Evolutionary conservation across 2,888 invertebrate genomes (phyloP), one percentile per base, ranked within the genome.

Genomic region (Thymelicus sylvestris): DNA sequence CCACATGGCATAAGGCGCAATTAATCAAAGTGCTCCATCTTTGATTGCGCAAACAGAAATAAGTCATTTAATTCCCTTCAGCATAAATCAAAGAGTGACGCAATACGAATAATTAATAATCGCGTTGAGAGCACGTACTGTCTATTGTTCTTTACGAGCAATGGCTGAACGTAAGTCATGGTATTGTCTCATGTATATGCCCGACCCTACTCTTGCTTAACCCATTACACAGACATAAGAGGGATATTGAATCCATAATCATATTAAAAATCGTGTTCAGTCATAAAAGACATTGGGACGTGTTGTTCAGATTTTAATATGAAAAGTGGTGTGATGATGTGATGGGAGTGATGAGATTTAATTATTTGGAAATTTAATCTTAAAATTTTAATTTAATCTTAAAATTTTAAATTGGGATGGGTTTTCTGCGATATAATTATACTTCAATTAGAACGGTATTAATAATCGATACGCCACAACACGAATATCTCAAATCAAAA

Each of bases 151-250:
- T 39, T 39, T 47, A 41, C 48, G 65, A 65, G 64, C 64, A 50
- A 48, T 64, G 64, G 64, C 38, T 64, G 64, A 55, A 55, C 65
- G 55, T 65, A 65, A 65, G 50, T 65, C 41, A 65, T 65, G 48
- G 64, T 50, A 65, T 65, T 65, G 52, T 64, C 65, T 65, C 50
- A 13, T n/a, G 24, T 64, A 63, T 48, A 15, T 57, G 63, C 63
- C 63, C 63, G 50, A 50, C 50, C 50, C 64, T 64, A 50, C 15
- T 52, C 50, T 64, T 64, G 38, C 15, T 38, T 39, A 64, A 64
- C 64, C 31, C 63, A 47, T 64, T 50, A 39, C 64, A 50, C 2
- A 8, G 8, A 50, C 19, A 64, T 50, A 64, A 64, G 38, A 50
- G 50, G 50, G 50, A n/a, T 59, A 39, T 39, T 39, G n/a, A 59